phyloP scores from a whole-genome alignment of 2,113 vertebrate species.

The Eolophus roseicapilla region DNA sequence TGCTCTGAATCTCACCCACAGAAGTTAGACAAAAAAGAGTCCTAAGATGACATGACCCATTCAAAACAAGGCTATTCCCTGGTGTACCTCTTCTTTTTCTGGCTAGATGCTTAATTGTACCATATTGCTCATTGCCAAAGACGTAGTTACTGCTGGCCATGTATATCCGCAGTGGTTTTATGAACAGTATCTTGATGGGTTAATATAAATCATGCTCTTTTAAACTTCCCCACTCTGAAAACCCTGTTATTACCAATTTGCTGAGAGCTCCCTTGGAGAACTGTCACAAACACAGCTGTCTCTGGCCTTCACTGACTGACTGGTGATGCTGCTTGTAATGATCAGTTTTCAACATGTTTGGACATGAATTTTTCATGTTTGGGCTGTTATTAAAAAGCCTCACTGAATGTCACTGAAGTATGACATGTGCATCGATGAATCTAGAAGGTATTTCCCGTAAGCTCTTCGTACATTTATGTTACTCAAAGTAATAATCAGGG shows the following conservation, averaged over 20 bases:
- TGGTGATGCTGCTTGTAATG: background rate
- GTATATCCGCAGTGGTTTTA: background rate
- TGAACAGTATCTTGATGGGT: background rate
- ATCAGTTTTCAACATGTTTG: background rate
- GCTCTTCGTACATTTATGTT: background rate
- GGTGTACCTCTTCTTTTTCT: background rate
- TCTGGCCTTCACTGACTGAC: background rate
- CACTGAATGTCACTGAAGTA: background rate
- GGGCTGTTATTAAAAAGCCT: background rate
- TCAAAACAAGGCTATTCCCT: background rate
- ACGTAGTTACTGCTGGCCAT: background rate
- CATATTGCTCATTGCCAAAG: background rate
- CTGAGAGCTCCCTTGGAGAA: background rate
- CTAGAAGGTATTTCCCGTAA: background rate
- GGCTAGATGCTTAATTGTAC: background rate
- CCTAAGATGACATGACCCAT: background rate
- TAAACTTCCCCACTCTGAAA: background rate
- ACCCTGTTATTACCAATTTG: background rate
- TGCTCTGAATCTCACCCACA: background rate
- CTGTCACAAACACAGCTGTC: background rate
- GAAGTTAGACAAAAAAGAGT: background rate
- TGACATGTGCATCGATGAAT: background rate
- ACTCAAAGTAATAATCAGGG: background rate
- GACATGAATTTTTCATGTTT: background rate
- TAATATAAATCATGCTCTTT: background rate